phyloP scores from a whole-genome alignment of 2,888 invertebrate species.

The Drosophila percnosoma region DNA sequence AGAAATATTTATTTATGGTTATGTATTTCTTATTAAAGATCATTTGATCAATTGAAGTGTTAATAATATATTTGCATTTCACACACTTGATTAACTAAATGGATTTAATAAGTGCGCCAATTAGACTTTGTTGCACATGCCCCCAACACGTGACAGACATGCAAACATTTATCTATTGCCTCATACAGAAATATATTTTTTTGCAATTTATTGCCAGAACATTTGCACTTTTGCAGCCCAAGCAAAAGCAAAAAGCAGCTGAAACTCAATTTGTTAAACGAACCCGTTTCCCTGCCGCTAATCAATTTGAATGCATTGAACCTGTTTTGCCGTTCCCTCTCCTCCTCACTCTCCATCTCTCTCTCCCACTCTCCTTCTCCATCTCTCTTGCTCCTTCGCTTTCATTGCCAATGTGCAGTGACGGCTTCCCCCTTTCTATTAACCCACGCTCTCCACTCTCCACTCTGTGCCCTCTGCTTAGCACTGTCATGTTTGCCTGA shows the following conservation, averaged over 20 bases:
- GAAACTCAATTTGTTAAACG: slow-evolving; percentile 3
- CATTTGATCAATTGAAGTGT: background rate
- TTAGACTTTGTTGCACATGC: slow-evolving; percentile 27
- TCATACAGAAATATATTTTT: slow-evolving; percentile 47
- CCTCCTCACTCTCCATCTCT: background rate
- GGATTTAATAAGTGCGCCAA: slow-evolving; percentile 11
- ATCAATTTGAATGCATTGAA: slow-evolving; percentile 73
- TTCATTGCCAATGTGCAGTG: slow-evolving; percentile 40
- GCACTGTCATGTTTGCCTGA: slow-evolving; percentile 55
- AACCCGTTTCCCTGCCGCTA: slow-evolving; percentile 34
- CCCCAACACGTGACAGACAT: slow-evolving; percentile 48
- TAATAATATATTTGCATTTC: background rate
- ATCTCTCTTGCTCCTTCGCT: slow-evolving; percentile 2
- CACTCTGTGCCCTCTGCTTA: background rate
- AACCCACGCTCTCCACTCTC: background rate
- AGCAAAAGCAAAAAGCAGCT: slow-evolving; percentile 1
- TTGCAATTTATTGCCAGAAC: slow-evolving; percentile 62
- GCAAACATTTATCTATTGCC: slow-evolving; percentile 20
- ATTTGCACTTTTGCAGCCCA: slow-evolving; percentile 16
- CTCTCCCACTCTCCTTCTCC: background rate
- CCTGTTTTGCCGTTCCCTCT: slow-evolving; percentile 53
- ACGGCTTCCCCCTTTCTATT: slow-evolving; percentile 47
- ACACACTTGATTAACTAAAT: background rate
- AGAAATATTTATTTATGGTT: background rate
- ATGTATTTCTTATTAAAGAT: background rate